Evolutionary conservation across 1,140 invertebrate genomes (phyloP), one percentile per base, ranked within the genome.

Genomic region (Drosophila subpulchrella): DNA sequence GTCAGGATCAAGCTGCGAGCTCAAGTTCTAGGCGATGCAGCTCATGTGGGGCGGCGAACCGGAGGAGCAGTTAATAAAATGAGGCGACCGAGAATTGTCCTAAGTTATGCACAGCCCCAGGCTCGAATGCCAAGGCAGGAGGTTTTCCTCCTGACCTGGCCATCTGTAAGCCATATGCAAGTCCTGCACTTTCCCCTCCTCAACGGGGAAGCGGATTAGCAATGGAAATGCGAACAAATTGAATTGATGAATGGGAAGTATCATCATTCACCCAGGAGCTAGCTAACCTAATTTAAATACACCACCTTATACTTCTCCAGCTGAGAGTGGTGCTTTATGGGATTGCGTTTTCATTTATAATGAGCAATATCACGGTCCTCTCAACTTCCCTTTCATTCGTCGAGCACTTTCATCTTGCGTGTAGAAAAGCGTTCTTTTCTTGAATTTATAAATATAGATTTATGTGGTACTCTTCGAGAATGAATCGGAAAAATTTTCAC

Each of bases 191-290:
- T 58, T 47, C 15, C 44, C 60, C 34, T 27, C 46, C 27, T 51
- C 60, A 48, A 75, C 62, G 42, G 67, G 63, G 59, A 51, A 24
- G 12, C 20, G 61, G 46, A 50, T 76, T 76, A 58, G 72, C 73
- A 55, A 58, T 76, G 62, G 73, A 67, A 75, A 75, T 65, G 71
- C 54, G 71, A 53, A 67, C 47, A 75, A 75, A 75, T 76, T 58
- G 39, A 76, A 75, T 76, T 57, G 48, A 75, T 57, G 51, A 51
- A 75, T 51, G 38, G 72, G 32, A 58, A 67, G 54, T 55, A 36
- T 46, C 50, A 56, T 56, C 46, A 68, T 20, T 66, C 39, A 70
- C 27, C 38, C 55, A 32, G 38, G 34, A n/a, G 34, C 42, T 2
- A 10, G 20, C 50, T 36, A 39, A 70, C 36, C 47, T 68, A 8